Conservation (phyloP, 2,888 invertebrate genomes). For the Rhagophthalmus giganteus region DNA sequence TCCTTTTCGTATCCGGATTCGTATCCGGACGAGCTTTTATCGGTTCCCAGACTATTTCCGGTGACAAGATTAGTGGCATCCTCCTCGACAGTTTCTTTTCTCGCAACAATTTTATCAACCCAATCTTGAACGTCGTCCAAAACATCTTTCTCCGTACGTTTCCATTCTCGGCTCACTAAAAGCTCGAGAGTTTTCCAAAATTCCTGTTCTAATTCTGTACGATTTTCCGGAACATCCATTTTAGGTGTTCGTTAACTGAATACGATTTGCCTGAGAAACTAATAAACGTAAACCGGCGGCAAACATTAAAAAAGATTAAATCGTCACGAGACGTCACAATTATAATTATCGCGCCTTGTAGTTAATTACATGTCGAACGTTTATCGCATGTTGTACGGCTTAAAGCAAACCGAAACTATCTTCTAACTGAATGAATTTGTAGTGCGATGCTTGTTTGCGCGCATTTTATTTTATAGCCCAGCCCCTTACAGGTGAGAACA, state of each 20-base stretch:
- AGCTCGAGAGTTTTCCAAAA: constrained; percentile 69
- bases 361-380: neutral
- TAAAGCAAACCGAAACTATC: constrained; percentile 2
- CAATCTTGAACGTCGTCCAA: constrained; percentile 48
- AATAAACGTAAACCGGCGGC: no score
- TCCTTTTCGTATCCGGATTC: constrained; percentile 31
- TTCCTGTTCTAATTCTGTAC: constrained; percentile 42
- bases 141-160: constrained; percentile 56
- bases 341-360: neutral
- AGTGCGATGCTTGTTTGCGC: constrained; percentile 13
- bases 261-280: no score
- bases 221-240: constrained; percentile 8
- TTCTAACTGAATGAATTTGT: constrained; percentile 6
- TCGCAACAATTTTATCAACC: constrained; percentile 44
- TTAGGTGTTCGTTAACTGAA: no score
- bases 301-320: no score
- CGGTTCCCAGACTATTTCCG: constrained; percentile 1
- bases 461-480: constrained; percentile 18
- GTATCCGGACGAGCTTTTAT: constrained; percentile 11
- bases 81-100: constrained; percentile 24
- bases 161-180: constrained; percentile 60
- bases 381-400: neutral
- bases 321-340: neutral
- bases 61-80: constrained; percentile 10
- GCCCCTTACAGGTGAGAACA: constrained; percentile 24